Evolutionary conservation across 2,113 vertebrate genomes (phyloP).

Genomic region (Prunella fulvescens): DNA sequence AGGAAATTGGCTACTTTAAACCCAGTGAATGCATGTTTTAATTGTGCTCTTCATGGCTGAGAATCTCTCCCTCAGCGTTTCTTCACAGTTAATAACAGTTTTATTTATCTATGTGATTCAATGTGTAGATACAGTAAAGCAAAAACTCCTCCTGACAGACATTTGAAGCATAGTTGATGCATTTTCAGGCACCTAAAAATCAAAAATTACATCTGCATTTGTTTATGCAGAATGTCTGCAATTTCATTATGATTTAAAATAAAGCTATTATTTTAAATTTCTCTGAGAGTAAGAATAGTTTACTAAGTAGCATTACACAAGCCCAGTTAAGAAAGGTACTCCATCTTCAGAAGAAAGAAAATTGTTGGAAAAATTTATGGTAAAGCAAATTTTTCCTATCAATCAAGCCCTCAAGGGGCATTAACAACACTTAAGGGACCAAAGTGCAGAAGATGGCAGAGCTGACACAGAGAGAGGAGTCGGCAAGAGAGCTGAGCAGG

Average conservation of each 20-base stretch:
- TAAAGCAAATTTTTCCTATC: conserved; percentile 65
- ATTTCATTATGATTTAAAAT: background rate
- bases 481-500: conserved; percentile 16
- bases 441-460: conserved; percentile 43
- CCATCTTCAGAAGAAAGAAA: conserved; percentile 21
- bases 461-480: conserved; percentile 8
- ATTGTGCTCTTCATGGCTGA: conserved; percentile 44
- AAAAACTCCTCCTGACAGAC: conserved; percentile 14
- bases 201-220: background rate
- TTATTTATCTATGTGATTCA: background rate
- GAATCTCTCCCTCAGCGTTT: background rate
- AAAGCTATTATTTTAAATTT: background rate
- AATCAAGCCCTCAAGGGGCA: conserved; percentile 67
- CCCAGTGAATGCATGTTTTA: conserved; percentile 59
- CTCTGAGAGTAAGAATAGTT: background rate
- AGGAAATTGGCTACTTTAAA: conserved; percentile 69
- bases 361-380: conserved; percentile 61
- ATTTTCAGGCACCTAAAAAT: background rate
- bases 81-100: background rate
- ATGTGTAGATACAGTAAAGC: background rate
- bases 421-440: conserved; percentile 61
- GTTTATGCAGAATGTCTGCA: background rate
- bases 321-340: background rate
- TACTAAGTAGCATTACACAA: background rate
- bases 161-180: background rate